These are phyloP conservation scores for Nephotettix cincticeps DNA, from an alignment of 1,140 invertebrate species.

Conservation along the genomic window DNA sequence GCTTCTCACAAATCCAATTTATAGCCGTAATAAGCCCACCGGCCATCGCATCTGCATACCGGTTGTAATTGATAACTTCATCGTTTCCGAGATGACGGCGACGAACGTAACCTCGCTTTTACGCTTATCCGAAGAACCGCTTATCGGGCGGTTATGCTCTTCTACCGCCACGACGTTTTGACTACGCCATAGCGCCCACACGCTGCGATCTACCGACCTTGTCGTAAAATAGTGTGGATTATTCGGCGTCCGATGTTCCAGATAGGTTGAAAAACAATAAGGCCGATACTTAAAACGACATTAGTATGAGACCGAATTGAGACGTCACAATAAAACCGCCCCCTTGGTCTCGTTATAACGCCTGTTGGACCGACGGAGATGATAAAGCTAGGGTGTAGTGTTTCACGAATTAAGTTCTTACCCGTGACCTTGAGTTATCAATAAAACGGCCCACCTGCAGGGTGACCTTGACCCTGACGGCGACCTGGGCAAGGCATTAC, in stretches of 20 bases:
- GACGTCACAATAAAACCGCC: slow-evolving; percentile 3
- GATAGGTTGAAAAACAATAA: not conserved
- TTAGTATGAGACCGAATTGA: not conserved
- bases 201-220: no score
- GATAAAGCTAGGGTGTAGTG: no score
- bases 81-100: not conserved
- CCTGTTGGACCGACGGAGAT: no score
- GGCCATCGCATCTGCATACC: slow-evolving; percentile 4
- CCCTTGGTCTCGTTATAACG: not conserved
- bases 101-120: no score
- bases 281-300: not conserved
- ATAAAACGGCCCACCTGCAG: not conserved
- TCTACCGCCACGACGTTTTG: no score
- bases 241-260: not conserved
- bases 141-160: no score
- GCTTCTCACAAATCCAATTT: not conserved
- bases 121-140: no score
- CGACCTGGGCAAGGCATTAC: no score
- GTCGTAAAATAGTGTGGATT: not conserved
- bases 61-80: slow-evolving; percentile 2
- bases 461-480: not conserved
- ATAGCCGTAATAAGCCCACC: not conserved
- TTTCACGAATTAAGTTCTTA: no score
- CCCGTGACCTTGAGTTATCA: not conserved
- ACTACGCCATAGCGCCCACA: no score